A percentile compares a stretch with the other conserved stretches of the same genome.
Conservation (phyloP, 1,140 invertebrate species). For the Leucophenga varia region DNA sequence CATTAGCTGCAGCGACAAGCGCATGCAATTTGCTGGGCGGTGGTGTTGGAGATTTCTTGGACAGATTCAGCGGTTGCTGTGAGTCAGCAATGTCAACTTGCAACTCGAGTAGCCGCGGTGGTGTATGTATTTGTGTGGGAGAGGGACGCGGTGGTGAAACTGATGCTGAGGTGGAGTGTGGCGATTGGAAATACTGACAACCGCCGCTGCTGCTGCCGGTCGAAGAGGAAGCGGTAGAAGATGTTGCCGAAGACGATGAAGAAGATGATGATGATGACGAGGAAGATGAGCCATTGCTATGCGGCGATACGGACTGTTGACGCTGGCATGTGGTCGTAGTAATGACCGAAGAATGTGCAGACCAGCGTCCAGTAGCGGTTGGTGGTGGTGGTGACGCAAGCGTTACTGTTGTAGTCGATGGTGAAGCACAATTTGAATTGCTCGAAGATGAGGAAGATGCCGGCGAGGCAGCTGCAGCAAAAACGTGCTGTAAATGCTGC, state of each 20-base stretch:
- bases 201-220: constrained; percentile 37
- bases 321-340: constrained; percentile 58
- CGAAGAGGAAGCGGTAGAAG: constrained; percentile 16
- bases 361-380: constrained; percentile 15
- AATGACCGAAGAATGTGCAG: constrained; percentile 55
- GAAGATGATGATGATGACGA: constrained; percentile 32
- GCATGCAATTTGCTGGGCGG: constrained; percentile 62
- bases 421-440: constrained; percentile 17
- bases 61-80: constrained; percentile 82
- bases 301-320: constrained; percentile 48
- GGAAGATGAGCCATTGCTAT: constrained; percentile 32
- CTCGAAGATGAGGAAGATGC: constrained; percentile 16
- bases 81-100: constrained; percentile 80
- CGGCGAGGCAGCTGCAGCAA: constrained; percentile 23
- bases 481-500: background rate
- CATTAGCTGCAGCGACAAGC: constrained; percentile 42
- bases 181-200: constrained; percentile 58
- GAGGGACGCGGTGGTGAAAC: constrained; percentile 59
- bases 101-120: constrained; percentile 64
- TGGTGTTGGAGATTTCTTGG: constrained; percentile 83
- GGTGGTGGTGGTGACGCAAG: constrained; percentile 17
- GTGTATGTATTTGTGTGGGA: constrained; percentile 47
- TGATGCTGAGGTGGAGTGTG: constrained; percentile 58
- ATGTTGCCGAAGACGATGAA: constrained; percentile 29
- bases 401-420: constrained; percentile 23